Conservation (phyloP, 2,888 invertebrate species). For the Acanthosepion pharaonis region DNA sequence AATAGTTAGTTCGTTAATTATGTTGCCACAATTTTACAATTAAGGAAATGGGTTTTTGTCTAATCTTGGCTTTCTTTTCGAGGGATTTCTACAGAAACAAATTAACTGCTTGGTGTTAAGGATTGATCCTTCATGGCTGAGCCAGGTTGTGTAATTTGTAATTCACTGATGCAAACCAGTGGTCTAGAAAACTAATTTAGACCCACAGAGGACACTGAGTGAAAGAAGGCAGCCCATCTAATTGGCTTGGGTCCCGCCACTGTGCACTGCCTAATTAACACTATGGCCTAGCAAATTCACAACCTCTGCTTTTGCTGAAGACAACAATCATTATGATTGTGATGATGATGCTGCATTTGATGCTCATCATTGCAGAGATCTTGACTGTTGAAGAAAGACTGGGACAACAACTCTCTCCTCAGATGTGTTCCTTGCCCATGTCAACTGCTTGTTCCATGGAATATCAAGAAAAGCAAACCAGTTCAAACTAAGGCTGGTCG, state of each 20-base stretch:
- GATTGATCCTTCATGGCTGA: conserved; percentile 44
- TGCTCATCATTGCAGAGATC: not conserved
- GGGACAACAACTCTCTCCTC: conserved; percentile 16
- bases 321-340: not conserved
- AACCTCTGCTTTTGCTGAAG: conserved; percentile 37
- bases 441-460: not conserved
- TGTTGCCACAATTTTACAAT: conserved; percentile 46
- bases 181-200: conserved; percentile 48
- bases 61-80: conserved; percentile 33
- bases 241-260: conserved; percentile 46
- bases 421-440: not conserved
- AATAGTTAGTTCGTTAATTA: conserved; percentile 45
- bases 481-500: not conserved
- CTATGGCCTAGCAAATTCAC: conserved; percentile 35
- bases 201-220: not conserved
- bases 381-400: not conserved
- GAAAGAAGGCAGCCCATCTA: conserved; percentile 40
- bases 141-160: conserved; percentile 47
- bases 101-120: conserved; percentile 44
- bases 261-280: conserved; percentile 44
- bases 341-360: not conserved
- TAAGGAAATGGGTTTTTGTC: conserved; percentile 47
- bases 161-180: conserved; percentile 48
- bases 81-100: conserved; percentile 39
- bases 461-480: not conserved